Evolutionary conservation across 2,113 vertebrate species (phyloP).

Genomic region (Cygnus buccinator): DNA sequence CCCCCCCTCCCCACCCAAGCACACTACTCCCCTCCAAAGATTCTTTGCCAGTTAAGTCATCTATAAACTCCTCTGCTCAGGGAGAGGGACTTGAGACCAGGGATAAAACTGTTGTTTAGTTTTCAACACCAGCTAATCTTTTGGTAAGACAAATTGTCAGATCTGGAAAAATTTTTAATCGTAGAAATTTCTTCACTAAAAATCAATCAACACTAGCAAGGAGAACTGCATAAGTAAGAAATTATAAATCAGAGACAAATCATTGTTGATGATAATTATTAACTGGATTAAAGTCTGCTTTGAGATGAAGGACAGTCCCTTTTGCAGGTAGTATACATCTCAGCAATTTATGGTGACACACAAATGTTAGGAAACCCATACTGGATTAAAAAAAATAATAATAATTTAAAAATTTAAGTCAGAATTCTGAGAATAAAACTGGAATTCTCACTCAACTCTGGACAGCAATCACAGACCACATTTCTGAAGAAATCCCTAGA

Average conservation of each 20-base stretch:
- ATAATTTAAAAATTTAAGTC: background rate
- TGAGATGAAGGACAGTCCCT: background rate
- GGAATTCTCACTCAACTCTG: background rate
- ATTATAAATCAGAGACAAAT: background rate
- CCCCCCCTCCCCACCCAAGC: no score
- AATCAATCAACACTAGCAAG: background rate
- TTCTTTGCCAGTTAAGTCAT: background rate
- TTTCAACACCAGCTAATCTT: background rate
- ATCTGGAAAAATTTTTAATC: background rate
- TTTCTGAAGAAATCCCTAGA: background rate
- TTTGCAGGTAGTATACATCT: background rate
- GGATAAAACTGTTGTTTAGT: fast-evolving
- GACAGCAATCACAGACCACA: background rate
- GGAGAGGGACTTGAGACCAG: no score
- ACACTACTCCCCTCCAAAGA: no score
- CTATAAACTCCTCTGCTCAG: background rate
- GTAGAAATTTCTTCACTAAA: background rate
- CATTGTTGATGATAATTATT: background rate
- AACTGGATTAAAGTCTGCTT: background rate
- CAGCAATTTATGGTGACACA: background rate
- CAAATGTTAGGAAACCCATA: background rate
- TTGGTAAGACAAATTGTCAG: no score
- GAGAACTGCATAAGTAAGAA: background rate
- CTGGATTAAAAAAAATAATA: background rate
- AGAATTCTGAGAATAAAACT: background rate